These are phyloP conservation scores for Pomacea maculata DNA, from an alignment of 1,140 invertebrate genomes.

Conservation along the genomic window DNA sequence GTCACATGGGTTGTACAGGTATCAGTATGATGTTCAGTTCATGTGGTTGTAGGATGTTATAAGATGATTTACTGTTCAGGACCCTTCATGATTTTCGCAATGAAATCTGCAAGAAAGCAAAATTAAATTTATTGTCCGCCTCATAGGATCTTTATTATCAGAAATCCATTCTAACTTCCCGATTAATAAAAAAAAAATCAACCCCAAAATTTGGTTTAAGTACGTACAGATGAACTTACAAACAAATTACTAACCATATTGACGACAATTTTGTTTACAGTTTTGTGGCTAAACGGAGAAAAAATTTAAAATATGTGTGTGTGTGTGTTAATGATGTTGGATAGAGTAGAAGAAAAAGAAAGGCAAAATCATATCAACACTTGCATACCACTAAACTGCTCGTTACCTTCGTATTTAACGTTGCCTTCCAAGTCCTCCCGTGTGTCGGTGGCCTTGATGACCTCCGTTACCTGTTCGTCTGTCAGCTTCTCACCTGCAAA, in stretches of 20 bases:
- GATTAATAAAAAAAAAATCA: too few relatives aligned
- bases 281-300: not conserved
- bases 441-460: slow-evolving; percentile 69
- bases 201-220: too few relatives aligned
- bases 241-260: too few relatives aligned
- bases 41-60: too few relatives aligned
- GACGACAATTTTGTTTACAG: too few relatives aligned
- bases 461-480: slow-evolving; percentile 83
- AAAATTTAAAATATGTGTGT: not conserved
- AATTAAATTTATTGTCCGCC: not conserved
- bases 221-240: too few relatives aligned
- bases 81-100: slow-evolving; percentile 61
- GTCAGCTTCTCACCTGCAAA: slow-evolving; percentile 84
- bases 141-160: too few relatives aligned
- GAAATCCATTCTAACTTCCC: too few relatives aligned
- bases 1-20: too few relatives aligned
- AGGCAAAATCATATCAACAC: not conserved
- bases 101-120: slow-evolving; percentile 55
- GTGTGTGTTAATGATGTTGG: too few relatives aligned
- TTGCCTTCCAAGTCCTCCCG: slow-evolving; percentile 61
- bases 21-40: too few relatives aligned
- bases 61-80: slow-evolving; percentile 43
- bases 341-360: not conserved
- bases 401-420: slow-evolving; percentile 59
- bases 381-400: not conserved